A percentile compares a stretch with the other conserved stretches of the same genome.
Conservation (phyloP, 2,888 invertebrate genomes). For the Nomada fucata region DNA sequence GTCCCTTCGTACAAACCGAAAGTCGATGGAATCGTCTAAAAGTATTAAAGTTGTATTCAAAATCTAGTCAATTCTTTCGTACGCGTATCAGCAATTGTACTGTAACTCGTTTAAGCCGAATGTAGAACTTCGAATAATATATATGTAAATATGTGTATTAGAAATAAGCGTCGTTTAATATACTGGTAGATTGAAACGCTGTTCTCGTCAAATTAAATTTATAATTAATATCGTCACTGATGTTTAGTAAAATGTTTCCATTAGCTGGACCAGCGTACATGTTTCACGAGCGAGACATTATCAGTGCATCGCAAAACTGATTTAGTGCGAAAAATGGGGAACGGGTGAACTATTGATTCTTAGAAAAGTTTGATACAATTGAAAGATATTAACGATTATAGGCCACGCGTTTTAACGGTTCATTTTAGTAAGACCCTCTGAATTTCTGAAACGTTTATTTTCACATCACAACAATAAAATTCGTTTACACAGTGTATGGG, state of each 20-base stretch:
- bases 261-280: too few species aligned
- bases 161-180: constrained; percentile 7
- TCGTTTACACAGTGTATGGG: constrained; percentile 33
- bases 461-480: constrained; percentile 50
- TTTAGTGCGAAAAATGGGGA: not conserved
- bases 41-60: constrained; percentile 11
- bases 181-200: not conserved
- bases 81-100: constrained; percentile 11
- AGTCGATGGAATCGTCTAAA: not conserved
- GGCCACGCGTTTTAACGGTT: constrained; percentile 8
- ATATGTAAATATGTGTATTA: constrained; percentile 33
- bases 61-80: constrained; percentile 45
- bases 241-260: too few species aligned
- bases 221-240: too few species aligned
- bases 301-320: too few species aligned
- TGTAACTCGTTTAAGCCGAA: not conserved
- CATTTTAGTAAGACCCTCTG: constrained; percentile 19
- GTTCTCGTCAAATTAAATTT: not conserved
- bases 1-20: not conserved
- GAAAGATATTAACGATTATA: not conserved
- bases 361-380: not conserved
- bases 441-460: constrained; percentile 52
- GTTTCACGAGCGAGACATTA: too few species aligned
- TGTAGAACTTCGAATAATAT: constrained; percentile 1
- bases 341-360: not conserved